Percentiles rank a stretch among this genome's conserved stretches.
Conservation (phyloP, 1,140 invertebrate species). For the Temnothorax longispinosus region DNA sequence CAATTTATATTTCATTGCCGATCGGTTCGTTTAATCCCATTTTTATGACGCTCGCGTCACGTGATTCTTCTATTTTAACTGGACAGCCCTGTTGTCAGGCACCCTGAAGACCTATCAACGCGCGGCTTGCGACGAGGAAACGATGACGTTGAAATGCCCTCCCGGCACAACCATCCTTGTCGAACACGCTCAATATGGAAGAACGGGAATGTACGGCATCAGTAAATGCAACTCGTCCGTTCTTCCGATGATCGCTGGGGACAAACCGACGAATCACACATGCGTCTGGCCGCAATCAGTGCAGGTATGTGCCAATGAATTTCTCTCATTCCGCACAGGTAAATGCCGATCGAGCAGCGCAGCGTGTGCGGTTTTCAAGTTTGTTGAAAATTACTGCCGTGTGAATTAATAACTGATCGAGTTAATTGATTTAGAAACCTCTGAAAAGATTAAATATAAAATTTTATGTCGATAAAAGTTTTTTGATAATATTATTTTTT, state of each 20-base stretch:
- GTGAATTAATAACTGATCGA: not conserved
- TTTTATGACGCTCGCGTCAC: not conserved
- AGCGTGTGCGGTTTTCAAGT: not conserved
- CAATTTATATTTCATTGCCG: not conserved
- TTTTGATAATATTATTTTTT: not conserved
- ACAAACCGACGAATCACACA: constrained; percentile 82
- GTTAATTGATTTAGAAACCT: not conserved
- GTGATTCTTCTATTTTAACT: constrained; percentile 68
- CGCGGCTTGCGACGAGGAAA: constrained; percentile 94
- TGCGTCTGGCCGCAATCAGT: constrained; percentile 86
- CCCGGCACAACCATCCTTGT: constrained; percentile 94
- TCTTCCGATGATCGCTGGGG: constrained; percentile 67
- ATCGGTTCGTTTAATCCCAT: not conserved
- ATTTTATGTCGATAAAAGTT: not conserved
- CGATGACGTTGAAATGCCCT: constrained; percentile 93
- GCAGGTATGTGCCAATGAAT: constrained; percentile 85
- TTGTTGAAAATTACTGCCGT: not conserved
- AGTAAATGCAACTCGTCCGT: constrained; percentile 83
- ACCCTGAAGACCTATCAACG: constrained; percentile 95
- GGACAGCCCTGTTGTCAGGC: constrained; percentile 93
- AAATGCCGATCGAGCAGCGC: not conserved
- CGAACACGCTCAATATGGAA: constrained; percentile 91
- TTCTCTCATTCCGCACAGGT: constrained; percentile 5
- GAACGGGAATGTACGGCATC: constrained; percentile 81
- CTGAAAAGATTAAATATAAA: not conserved